phyloP scores from a whole-genome alignment of 2,113 vertebrate genomes.

The Salvelinus sp. region DNA sequence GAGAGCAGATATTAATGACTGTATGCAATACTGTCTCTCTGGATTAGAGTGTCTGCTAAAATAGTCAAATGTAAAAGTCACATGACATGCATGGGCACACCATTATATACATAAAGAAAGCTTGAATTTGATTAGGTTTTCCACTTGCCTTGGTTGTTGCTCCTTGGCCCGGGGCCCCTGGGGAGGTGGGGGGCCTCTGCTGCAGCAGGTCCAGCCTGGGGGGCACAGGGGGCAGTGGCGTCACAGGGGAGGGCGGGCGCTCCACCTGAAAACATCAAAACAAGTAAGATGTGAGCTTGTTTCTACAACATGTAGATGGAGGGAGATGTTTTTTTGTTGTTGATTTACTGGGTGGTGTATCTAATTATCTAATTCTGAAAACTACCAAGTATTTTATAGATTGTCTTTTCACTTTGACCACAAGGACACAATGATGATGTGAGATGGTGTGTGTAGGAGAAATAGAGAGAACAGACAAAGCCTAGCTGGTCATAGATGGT shows the following conservation, averaged over 20 bases:
- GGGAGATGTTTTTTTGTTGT: no score
- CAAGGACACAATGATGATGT: not conserved
- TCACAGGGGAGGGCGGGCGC: constrained; percentile 89
- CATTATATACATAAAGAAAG: not conserved
- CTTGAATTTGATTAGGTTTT: no score
- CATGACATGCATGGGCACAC: not conserved
- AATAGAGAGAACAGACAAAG: no score
- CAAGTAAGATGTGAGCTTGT: not conserved
- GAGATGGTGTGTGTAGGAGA: not conserved
- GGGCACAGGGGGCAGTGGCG: constrained; percentile 90
- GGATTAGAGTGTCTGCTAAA: not conserved
- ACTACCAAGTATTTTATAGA: no score
- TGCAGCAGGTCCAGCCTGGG: constrained; percentile 91
- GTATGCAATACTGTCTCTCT: not conserved
- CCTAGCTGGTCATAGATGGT: not conserved
- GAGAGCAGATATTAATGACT: not conserved
- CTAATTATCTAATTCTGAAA: not conserved
- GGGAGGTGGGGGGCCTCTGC: constrained; percentile 75
- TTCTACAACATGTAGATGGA: not conserved
- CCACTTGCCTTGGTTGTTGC: constrained; percentile 81
- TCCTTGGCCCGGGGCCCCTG: constrained; percentile 77
- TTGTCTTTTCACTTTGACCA: no score
- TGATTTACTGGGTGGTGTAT: not conserved
- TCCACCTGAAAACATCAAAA: constrained; percentile 79
- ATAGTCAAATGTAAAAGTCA: not conserved